A percentile compares a stretch with the other conserved stretches of the same genome.
These are phyloP conservation scores for Muraenolepis orangiensis DNA, from an alignment of 2,797 vertebrate species.

Conservation along the genomic window DNA sequence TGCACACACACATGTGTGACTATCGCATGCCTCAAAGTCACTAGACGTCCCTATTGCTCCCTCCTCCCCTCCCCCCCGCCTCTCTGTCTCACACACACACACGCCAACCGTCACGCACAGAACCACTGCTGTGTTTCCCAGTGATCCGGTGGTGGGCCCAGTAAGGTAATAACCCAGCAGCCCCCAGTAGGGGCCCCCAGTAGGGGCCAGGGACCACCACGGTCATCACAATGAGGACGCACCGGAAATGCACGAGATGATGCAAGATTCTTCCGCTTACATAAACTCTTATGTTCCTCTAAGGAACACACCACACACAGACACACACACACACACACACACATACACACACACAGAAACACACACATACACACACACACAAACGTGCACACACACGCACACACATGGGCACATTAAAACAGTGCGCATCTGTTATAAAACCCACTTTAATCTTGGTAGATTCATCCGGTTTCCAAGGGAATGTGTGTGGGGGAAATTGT, in stretches of 20 bases:
- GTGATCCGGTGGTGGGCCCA: background rate
- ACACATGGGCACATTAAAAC: background rate
- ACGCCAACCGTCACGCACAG: background rate
- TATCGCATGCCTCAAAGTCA: background rate
- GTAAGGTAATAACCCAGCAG: background rate
- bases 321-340: background rate
- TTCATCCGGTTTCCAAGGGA: background rate
- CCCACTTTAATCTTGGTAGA: background rate
- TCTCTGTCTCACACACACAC: background rate
- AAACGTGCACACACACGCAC: background rate
- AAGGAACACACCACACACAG: too few relatives aligned
- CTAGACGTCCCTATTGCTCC: background rate
- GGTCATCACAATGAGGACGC: background rate
- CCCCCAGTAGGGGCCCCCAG: background rate
- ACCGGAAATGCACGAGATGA: background rate
- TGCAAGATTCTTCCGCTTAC: too few relatives aligned
- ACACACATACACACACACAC: background rate
- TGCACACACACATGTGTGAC: conserved; percentile 3
- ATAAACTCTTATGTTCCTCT: too few relatives aligned
- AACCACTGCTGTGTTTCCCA: background rate
- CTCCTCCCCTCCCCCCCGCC: too few relatives aligned
- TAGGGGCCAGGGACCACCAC: too few relatives aligned
- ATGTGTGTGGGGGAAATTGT: background rate
- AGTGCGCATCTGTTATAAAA: background rate
- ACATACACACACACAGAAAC: background rate